These are phyloP conservation scores for Coregonus clupeaformis DNA, from an alignment of 2,113 vertebrate genomes.

Conservation along the genomic window DNA sequence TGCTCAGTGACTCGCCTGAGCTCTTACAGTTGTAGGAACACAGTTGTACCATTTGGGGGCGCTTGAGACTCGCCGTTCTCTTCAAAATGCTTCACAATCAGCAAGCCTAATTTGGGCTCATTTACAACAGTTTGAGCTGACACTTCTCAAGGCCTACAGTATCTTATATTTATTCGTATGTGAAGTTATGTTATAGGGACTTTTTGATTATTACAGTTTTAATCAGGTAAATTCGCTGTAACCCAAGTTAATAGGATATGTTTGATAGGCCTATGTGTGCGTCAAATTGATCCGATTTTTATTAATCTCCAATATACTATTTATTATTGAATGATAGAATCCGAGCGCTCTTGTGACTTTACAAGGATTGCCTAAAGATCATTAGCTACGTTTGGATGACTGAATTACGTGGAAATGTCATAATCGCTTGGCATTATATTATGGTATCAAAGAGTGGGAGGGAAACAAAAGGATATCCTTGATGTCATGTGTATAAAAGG, in stretches of 20 bases:
- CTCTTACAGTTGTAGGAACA: slow-evolving; percentile 1
- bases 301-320: background rate
- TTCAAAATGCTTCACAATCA: background rate
- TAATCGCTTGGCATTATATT: background rate
- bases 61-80: slow-evolving; percentile 61
- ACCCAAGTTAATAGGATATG: background rate
- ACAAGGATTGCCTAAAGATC: background rate
- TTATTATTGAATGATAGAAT: background rate
- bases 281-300: background rate
- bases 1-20: background rate
- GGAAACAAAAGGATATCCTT: background rate
- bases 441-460: background rate
- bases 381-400: background rate
- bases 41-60: slow-evolving; percentile 52
- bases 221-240: background rate
- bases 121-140: background rate
- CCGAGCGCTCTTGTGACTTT: background rate
- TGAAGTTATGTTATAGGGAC: background rate
- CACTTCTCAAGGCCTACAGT: no score
- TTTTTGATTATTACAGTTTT: background rate
- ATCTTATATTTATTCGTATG: background rate
- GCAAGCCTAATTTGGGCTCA: slow-evolving; percentile 34
- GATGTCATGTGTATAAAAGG: no score
- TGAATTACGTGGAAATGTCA: background rate
- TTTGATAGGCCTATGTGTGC: background rate